These are phyloP conservation scores for Scortum barcoo DNA, from an alignment of 2,113 vertebrate species.

Conservation along the genomic window DNA sequence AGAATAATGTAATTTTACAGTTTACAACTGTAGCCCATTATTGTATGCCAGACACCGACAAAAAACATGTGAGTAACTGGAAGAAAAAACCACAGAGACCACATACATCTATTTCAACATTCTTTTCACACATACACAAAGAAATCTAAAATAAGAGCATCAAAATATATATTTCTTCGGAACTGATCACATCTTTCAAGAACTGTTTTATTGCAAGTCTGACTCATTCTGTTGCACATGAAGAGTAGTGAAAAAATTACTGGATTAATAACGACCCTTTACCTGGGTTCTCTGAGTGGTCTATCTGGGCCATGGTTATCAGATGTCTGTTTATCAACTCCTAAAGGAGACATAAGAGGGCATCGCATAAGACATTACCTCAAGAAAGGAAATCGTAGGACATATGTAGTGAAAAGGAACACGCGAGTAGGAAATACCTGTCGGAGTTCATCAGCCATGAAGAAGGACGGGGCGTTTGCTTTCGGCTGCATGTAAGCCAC, in stretches of 20 bases:
- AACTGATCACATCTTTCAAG: neutral
- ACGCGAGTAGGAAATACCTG: constrained; percentile 86
- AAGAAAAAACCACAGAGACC: constrained; percentile 35
- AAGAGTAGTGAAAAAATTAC: neutral
- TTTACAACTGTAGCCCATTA: neutral
- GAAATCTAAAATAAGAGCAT: neutral
- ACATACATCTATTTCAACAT: constrained; percentile 20
- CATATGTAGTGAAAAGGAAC: neutral
- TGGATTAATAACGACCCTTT: constrained; percentile 60
- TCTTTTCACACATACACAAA: neutral
- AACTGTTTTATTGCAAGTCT: neutral
- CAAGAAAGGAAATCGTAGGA: neutral
- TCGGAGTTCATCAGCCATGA: constrained; percentile 98
- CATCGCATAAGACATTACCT: constrained; percentile 12
- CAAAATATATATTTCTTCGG: neutral
- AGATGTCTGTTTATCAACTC: constrained; percentile 99
- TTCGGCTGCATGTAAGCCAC: constrained; percentile 99
- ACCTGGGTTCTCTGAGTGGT: constrained; percentile 98
- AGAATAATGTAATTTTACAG: too few species aligned
- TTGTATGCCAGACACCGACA: neutral
- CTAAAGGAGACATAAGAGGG: constrained; percentile 73
- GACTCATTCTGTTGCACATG: neutral
- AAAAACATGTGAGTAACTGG: neutral
- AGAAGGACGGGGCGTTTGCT: constrained; percentile 99
- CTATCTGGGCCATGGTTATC: constrained; percentile 99